Conservation (phyloP, 2,797 vertebrate species). For the Microtus californicus region DNA sequence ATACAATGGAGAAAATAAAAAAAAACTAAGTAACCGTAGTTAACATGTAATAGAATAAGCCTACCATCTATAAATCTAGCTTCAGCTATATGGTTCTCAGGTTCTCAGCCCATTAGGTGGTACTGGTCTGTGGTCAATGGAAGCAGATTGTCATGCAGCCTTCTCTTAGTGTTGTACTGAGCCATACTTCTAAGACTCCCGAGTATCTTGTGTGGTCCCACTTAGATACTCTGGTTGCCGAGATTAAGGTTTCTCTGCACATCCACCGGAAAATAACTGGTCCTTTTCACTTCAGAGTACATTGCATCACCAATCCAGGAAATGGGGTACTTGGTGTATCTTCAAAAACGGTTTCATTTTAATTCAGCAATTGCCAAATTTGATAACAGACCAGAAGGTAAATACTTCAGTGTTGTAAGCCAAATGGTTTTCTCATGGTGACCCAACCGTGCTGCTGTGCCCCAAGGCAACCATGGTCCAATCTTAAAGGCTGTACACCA, state of each 20-base stretch:
- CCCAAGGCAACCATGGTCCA: background rate
- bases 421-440: background rate
- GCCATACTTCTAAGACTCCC: background rate
- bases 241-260: background rate
- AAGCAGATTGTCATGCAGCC: background rate
- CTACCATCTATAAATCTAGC: background rate
- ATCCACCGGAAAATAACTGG: background rate
- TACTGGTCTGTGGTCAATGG: background rate
- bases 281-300: background rate
- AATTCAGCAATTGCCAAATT: background rate
- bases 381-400: background rate
- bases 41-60: background rate
- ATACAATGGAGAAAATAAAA: background rate
- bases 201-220: background rate
- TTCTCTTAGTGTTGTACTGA: background rate
- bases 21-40: background rate
- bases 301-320: background rate
- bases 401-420: background rate
- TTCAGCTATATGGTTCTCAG: background rate
- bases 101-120: background rate
- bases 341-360: constrained; percentile 28
- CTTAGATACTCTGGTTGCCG: constrained; percentile 14
- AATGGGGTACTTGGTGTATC: background rate
- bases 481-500: background rate
- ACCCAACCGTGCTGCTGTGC: background rate